Conservation (phyloP, 2,113 vertebrate species). For the Gambusia holbrooki region DNA sequence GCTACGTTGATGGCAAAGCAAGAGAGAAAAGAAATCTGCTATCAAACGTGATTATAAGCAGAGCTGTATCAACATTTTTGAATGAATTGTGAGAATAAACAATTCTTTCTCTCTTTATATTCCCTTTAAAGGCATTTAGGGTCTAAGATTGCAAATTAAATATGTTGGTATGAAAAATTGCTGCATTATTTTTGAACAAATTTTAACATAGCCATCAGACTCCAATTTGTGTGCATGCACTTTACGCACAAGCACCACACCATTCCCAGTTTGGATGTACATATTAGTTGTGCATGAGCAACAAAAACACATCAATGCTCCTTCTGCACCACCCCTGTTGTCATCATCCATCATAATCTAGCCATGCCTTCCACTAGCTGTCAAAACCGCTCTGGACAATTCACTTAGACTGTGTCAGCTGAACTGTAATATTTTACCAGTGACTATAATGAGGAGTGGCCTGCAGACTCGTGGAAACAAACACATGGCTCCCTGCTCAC, state of each 20-base stretch:
- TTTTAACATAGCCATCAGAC: constrained; percentile 70
- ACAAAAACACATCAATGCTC: constrained; percentile 68
- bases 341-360: constrained; percentile 79
- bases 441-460: constrained; percentile 71
- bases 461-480: constrained; percentile 68
- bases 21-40: constrained; percentile 28
- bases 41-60: constrained; percentile 31
- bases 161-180: constrained; percentile 63
- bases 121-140: constrained; percentile 4
- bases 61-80: constrained; percentile 7
- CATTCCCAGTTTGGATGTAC: constrained; percentile 57
- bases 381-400: constrained; percentile 76
- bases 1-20: constrained; percentile 38
- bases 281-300: constrained; percentile 67
- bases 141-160: constrained; percentile 42
- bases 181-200: constrained; percentile 53
- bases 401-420: constrained; percentile 75
- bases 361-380: constrained; percentile 69
- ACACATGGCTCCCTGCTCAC: constrained; percentile 65
- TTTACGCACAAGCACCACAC: constrained; percentile 25
- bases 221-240: constrained; percentile 16
- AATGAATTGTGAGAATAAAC: constrained; percentile 38
- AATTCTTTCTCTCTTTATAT: constrained; percentile 17
- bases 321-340: constrained; percentile 64
- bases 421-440: constrained; percentile 76